Conservation (phyloP, 2,888 invertebrate genomes). For the Pollenia labialis region DNA sequence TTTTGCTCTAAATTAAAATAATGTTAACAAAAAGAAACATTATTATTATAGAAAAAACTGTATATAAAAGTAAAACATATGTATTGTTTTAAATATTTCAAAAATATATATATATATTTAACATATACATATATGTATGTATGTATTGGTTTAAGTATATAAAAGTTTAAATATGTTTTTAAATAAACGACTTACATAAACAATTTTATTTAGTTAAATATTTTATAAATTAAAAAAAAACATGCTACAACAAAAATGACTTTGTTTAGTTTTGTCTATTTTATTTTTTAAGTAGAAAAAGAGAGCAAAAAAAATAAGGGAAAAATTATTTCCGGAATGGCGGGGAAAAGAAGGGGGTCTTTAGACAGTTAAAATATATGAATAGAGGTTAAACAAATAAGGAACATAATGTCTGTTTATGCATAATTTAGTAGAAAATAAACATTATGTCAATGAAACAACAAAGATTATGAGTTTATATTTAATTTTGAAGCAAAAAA, state of each 20-base stretch:
- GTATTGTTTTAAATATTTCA: background rate
- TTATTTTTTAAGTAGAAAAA: background rate
- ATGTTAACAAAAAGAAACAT: conserved; percentile 61
- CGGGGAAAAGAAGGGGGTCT: conserved; percentile 4
- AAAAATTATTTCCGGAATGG: background rate
- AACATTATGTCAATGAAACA: conserved; percentile 61
- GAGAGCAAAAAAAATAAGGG: background rate
- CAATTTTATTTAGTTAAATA: conserved; percentile 47
- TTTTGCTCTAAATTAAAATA: conserved; percentile 66
- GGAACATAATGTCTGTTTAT: conserved; percentile 53
- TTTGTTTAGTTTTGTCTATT: conserved; percentile 18
- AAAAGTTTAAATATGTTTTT: no score
- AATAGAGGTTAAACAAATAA: background rate
- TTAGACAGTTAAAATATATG: conserved; percentile 23
- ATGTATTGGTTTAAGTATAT: background rate
- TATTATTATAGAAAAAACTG: conserved; percentile 37
- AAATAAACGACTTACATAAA: background rate
- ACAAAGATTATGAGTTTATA: conserved; percentile 34
- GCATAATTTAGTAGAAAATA: conserved; percentile 53
- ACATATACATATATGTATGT: background rate
- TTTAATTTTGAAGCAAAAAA: conserved; percentile 18
- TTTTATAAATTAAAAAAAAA: conserved; percentile 54
- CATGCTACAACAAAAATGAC: conserved; percentile 67
- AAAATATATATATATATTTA: conserved; percentile 36
- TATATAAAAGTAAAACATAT: conserved; percentile 30